Conservation (phyloP, 2,113 vertebrate species). For the Isurus oxyrinchus region DNA sequence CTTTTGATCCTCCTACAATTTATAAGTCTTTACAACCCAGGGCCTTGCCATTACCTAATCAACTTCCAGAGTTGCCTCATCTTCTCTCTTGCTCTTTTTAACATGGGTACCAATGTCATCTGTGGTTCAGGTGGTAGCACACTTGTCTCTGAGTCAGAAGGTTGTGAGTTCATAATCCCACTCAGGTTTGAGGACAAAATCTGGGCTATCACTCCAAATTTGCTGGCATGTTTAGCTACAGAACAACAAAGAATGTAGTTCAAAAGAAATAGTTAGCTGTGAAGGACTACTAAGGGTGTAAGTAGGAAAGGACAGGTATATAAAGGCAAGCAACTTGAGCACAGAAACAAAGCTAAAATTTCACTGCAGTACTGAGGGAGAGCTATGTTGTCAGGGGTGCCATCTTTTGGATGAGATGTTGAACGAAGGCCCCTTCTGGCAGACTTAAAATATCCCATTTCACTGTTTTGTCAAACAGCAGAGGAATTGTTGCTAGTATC, state of each 20-base stretch:
- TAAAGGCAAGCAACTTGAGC: background rate
- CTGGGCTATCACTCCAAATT: background rate
- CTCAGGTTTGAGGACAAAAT: too few species aligned
- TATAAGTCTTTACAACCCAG: background rate
- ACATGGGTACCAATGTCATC: background rate
- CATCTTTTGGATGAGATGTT: background rate
- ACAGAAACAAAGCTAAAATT: background rate
- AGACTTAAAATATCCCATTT: background rate
- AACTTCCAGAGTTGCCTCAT: background rate
- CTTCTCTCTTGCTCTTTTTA: background rate
- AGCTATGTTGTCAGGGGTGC: background rate
- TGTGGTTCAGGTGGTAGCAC: background rate
- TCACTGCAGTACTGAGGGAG: background rate
- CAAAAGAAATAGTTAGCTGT: background rate
- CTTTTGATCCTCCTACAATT: background rate
- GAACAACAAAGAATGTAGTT: background rate
- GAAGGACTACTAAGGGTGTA: background rate
- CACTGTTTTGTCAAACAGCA: background rate
- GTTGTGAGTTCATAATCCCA: background rate
- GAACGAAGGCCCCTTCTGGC: background rate
- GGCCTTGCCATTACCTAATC: background rate
- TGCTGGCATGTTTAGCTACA: background rate
- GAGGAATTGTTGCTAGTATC: background rate
- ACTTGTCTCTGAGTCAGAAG: background rate
- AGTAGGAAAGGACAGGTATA: background rate